phyloP scores from a whole-genome alignment of 2,888 invertebrate species.

The Electrophaes corylata region DNA sequence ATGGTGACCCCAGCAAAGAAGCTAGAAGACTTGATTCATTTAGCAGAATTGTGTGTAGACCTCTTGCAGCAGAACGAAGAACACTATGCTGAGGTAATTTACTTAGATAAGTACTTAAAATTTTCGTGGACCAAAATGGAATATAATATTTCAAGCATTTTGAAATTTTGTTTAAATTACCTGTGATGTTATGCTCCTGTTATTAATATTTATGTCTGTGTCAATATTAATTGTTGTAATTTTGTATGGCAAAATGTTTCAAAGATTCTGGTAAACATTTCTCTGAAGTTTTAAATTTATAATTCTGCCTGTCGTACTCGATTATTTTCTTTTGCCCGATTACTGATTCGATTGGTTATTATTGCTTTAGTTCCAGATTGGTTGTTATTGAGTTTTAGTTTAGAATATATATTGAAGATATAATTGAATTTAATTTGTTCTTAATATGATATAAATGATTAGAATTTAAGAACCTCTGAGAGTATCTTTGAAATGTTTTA shows the following conservation, averaged over 20 bases:
- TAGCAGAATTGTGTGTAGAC: slow-evolving; percentile 99
- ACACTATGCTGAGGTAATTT: slow-evolving; percentile 98
- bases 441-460: neutral
- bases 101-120: slow-evolving; percentile 15
- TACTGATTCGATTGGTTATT: neutral
- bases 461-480: neutral
- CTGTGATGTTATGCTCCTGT: slow-evolving; percentile 46
- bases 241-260: slow-evolving; percentile 60
- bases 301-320: neutral
- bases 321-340: neutral
- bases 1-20: slow-evolving; percentile 94
- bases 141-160: slow-evolving; percentile 31
- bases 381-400: too few relatives aligned
- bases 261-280: slow-evolving; percentile 27
- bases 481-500: slow-evolving; percentile 57
- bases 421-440: too few relatives aligned
- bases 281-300: neutral
- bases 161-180: neutral
- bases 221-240: slow-evolving; percentile 69
- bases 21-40: slow-evolving; percentile 97
- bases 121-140: slow-evolving; percentile 39
- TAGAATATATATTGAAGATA: too few relatives aligned
- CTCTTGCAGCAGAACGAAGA: slow-evolving; percentile 99
- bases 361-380: neutral
- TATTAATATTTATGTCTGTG: slow-evolving; percentile 52